Conservation (phyloP, 2,113 vertebrate genomes). For the Bubalus kerabau region DNA sequence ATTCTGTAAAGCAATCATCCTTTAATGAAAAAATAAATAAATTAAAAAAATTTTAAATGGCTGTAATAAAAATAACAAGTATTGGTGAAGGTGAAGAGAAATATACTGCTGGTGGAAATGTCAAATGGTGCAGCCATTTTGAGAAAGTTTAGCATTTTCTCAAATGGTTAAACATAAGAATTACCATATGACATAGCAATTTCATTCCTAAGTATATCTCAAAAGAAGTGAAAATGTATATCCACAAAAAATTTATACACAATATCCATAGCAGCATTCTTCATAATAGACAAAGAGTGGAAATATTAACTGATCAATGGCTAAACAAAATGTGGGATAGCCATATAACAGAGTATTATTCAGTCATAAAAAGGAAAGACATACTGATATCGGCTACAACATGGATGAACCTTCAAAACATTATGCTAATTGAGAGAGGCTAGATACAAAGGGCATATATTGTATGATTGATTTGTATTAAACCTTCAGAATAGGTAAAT, state of each 20-base stretch:
- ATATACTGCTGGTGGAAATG: background rate
- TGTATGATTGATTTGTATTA: background rate
- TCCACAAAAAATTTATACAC: background rate
- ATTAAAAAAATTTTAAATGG: background rate
- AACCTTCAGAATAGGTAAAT: background rate
- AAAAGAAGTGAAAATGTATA: background rate
- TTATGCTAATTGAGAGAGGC: background rate
- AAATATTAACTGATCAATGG: background rate
- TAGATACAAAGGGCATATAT: background rate
- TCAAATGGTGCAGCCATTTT: background rate
- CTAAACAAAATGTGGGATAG: background rate
- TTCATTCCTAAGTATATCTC: background rate
- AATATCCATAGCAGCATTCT: background rate
- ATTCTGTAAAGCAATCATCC: background rate
- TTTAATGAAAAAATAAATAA: background rate
- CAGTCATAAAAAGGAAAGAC: background rate
- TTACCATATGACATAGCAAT: background rate
- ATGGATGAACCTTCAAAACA: background rate
- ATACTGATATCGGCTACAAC: background rate
- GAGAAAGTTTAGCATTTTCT: background rate
- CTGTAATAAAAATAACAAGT: background rate
- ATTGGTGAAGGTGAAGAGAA: background rate
- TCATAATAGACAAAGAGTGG: background rate
- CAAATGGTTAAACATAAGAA: background rate
- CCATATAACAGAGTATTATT: background rate